phyloP scores from a whole-genome alignment of 2,113 vertebrate species.

The Furnarius figulus region DNA sequence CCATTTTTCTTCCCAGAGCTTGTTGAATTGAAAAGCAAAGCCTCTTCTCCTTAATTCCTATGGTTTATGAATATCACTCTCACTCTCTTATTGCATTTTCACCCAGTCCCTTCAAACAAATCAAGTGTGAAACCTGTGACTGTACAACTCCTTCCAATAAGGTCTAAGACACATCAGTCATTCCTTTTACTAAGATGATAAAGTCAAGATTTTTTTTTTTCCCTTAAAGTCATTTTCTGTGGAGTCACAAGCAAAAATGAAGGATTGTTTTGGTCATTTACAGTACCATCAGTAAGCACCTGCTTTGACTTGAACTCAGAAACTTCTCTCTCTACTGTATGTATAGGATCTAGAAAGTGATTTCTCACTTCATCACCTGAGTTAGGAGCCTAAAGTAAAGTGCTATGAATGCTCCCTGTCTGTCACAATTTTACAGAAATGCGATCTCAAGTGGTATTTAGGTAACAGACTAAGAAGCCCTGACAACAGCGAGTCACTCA shows the following conservation, averaged over 20 bases:
- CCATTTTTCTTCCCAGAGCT: not conserved
- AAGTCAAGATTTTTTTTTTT: not conserved
- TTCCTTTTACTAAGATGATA: not conserved
- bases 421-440: not conserved
- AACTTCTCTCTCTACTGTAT: not conserved
- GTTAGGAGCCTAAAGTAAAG: not conserved
- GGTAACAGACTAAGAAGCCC: not conserved
- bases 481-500: not conserved
- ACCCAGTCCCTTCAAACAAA: not conserved
- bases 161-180: not conserved
- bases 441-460: not conserved
- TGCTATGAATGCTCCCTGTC: not conserved
- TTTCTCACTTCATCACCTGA: not conserved
- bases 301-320: not conserved
- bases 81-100: not conserved
- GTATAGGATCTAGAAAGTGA: not conserved
- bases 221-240: not conserved
- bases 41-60: not conserved
- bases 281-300: not conserved
- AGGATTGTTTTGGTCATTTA: not conserved
- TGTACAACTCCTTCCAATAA: not conserved
- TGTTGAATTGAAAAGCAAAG: not conserved
- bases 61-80: not conserved
- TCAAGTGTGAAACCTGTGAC: not conserved
- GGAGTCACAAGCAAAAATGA: not conserved